These are phyloP conservation scores for Limnephilus rhombicus DNA, from an alignment of 2,888 invertebrate species.

Conservation along the genomic window DNA sequence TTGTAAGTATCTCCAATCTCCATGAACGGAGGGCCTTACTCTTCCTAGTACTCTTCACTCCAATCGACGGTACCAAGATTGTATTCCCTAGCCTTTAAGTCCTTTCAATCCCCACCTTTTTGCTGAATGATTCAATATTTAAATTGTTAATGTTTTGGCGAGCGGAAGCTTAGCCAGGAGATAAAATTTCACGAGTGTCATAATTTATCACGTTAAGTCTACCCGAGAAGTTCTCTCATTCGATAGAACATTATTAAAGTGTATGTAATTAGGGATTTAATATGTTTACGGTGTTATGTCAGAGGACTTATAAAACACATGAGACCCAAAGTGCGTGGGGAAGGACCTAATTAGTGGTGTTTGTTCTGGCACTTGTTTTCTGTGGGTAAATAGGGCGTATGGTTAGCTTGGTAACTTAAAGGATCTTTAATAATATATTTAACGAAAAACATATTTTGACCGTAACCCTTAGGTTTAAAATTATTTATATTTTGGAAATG, in stretches of 20 bases:
- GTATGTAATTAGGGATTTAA: not conserved
- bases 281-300: not conserved
- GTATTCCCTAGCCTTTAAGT: no score
- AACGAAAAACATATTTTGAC: no score
- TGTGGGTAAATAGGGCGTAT: not conserved
- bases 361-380: not conserved
- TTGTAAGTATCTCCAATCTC: no score
- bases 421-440: no score
- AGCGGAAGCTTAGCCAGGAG: not conserved
- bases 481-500: no score
- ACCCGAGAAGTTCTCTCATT: not conserved
- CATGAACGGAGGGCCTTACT: no score
- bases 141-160: not conserved
- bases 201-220: not conserved
- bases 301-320: not conserved
- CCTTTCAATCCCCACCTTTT: no score
- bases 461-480: no score
- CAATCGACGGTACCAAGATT: no score
- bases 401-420: no score
- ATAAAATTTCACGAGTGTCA: not conserved
- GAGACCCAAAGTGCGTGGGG: no score
- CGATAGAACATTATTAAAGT: not conserved
- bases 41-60: no score
- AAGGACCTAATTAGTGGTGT: not conserved
- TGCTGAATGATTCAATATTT: not conserved